These are phyloP conservation scores for Drosophila carrolli DNA, from an alignment of 1,140 invertebrate species.

Conservation along the genomic window DNA sequence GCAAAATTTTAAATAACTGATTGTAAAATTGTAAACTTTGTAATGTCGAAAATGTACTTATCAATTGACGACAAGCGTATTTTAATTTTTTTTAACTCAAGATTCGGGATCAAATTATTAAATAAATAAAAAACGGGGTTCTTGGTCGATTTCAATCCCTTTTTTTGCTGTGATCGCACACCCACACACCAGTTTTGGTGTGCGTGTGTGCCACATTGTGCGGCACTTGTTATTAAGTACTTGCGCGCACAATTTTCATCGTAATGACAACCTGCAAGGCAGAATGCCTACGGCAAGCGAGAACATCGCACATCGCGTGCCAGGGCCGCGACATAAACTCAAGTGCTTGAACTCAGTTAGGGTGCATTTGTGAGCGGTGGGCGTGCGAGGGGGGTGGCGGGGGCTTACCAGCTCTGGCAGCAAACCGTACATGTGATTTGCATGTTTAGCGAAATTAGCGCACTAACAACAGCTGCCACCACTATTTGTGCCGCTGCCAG, in stretches of 20 bases:
- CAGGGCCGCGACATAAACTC: constrained; percentile 72
- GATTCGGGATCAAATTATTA: no score
- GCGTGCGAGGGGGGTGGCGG: no score
- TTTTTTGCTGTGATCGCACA: constrained; percentile 4
- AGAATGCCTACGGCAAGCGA: constrained; percentile 70
- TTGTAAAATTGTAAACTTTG: no score
- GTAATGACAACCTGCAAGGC: constrained; percentile 80
- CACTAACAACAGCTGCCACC: constrained; percentile 76
- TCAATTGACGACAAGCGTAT: no score
- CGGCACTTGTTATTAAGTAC: constrained; percentile 81
- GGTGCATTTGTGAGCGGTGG: constrained; percentile 22
- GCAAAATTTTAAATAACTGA: no score
- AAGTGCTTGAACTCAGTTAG: constrained; percentile 67
- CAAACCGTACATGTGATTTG: constrained; percentile 72
- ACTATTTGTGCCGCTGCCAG: constrained; percentile 31
- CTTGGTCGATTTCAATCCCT: background rate
- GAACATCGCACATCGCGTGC: constrained; percentile 75
- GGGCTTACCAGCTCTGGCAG: constrained; percentile 24
- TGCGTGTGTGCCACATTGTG: constrained; percentile 67
- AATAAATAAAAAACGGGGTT: background rate
- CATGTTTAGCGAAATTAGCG: constrained; percentile 81
- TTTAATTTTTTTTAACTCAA: no score
- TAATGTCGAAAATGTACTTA: no score
- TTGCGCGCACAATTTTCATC: constrained; percentile 77
- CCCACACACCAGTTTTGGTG: constrained; percentile 6